These are phyloP conservation scores for Buathra laborator DNA, from an alignment of 2,888 invertebrate genomes.

Conservation along the genomic window DNA sequence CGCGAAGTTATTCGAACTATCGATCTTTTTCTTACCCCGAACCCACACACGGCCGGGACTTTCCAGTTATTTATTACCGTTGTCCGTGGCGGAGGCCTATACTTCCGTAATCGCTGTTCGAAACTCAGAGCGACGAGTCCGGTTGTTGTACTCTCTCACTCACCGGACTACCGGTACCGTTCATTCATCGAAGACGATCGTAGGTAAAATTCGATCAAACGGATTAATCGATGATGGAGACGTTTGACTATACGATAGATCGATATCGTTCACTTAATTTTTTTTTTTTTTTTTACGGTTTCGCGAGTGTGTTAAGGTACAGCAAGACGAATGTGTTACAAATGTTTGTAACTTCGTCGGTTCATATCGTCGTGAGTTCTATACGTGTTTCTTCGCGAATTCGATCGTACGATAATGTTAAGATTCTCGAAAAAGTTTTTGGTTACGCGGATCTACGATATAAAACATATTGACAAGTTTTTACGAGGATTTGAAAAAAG, in stretches of 20 bases:
- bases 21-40: constrained; percentile 18
- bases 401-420: too few relatives aligned
- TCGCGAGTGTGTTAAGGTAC: background rate
- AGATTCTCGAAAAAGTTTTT: too few relatives aligned
- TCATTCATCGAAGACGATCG: constrained; percentile 56
- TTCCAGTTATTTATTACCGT: constrained; percentile 83
- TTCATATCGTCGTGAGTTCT: too few relatives aligned
- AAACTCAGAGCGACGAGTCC: constrained; percentile 38
- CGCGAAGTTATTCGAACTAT: background rate
- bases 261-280: background rate
- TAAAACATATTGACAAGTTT: too few relatives aligned
- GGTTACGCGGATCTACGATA: too few relatives aligned
- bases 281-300: background rate
- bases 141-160: constrained; percentile 21
- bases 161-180: constrained; percentile 59
- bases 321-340: too few relatives aligned
- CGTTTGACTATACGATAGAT: background rate
- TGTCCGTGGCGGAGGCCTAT: constrained; percentile 71
- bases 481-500: too few relatives aligned
- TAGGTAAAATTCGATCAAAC: background rate
- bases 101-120: constrained; percentile 81
- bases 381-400: too few relatives aligned
- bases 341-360: too few relatives aligned
- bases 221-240: constrained; percentile 18
- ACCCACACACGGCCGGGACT: constrained; percentile 65